Evolutionary conservation across 1,140 invertebrate genomes (phyloP).

Genomic region (Diachasmimorpha longicaudata): DNA sequence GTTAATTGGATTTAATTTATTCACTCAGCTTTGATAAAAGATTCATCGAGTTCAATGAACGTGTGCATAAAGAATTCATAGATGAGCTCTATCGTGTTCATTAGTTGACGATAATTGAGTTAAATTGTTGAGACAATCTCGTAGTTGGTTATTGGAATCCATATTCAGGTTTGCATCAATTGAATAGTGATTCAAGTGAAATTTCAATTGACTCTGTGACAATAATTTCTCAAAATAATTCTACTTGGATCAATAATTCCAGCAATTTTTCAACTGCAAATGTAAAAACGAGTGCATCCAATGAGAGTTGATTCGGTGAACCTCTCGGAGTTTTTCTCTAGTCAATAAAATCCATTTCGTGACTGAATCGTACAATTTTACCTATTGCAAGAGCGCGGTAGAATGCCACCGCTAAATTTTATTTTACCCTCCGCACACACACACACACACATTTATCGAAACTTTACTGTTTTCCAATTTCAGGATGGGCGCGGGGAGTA

Average conservation of each 20-base stretch:
- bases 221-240: not conserved
- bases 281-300: not conserved
- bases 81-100: not conserved
- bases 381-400: not conserved
- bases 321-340: not conserved
- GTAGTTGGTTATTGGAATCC: too few species aligned
- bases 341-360: conserved; percentile 32
- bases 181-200: too few species aligned
- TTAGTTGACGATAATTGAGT: not conserved
- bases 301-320: not conserved
- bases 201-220: too few species aligned
- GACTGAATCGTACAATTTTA: conserved; percentile 28
- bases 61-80: not conserved
- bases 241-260: not conserved
- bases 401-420: conserved; percentile 27
- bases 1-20: not conserved
- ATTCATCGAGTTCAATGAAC: not conserved
- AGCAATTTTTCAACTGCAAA: too few species aligned
- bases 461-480: conserved; percentile 37
- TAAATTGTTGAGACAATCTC: too few species aligned
- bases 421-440: conserved; percentile 21
- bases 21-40: not conserved
- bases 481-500: conserved; percentile 11
- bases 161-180: too few species aligned
- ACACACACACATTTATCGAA: not conserved